Evolutionary conservation across 1,140 invertebrate genomes (phyloP).

Genomic region (Anastrepha obliqua): DNA sequence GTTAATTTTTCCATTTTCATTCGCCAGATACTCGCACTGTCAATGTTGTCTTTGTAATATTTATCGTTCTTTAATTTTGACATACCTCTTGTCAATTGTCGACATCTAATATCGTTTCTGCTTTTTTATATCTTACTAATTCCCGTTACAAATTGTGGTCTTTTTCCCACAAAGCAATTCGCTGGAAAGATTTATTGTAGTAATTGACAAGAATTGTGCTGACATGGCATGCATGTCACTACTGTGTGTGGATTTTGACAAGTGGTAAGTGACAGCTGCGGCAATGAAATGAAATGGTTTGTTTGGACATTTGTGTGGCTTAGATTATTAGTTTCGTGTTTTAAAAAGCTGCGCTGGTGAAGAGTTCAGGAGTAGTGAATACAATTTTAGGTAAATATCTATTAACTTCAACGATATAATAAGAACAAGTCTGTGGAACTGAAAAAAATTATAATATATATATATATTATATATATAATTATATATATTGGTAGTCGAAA

Average conservation of each 20-base stretch:
- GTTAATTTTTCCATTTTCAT: not conserved
- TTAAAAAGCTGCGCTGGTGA: too few relatives aligned
- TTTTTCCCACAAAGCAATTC: not conserved
- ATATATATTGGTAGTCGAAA: too few relatives aligned
- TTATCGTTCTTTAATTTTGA: constrained; percentile 35
- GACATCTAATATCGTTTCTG: constrained; percentile 7
- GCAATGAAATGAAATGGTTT: not conserved
- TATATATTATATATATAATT: too few relatives aligned
- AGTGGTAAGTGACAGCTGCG: constrained; percentile 44
- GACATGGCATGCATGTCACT: constrained; percentile 44
- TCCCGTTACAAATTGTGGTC: constrained; percentile 25
- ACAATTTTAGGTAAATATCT: too few relatives aligned
- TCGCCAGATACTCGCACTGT: not conserved
- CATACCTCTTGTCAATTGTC: constrained; percentile 14
- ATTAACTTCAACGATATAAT: too few relatives aligned
- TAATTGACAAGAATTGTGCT: constrained; percentile 43
- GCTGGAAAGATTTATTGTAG: constrained; percentile 25
- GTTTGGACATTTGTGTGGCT: not conserved
- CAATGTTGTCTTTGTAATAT: constrained; percentile 31
- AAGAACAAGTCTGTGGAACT: too few relatives aligned
- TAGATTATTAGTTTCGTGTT: too few relatives aligned
- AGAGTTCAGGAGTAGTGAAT: too few relatives aligned
- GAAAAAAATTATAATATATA: too few relatives aligned
- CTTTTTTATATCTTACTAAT: not conserved
- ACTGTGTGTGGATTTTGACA: constrained; percentile 39